Evolutionary conservation across 2,888 invertebrate species (phyloP).

Genomic region (Dynastes tityus): DNA sequence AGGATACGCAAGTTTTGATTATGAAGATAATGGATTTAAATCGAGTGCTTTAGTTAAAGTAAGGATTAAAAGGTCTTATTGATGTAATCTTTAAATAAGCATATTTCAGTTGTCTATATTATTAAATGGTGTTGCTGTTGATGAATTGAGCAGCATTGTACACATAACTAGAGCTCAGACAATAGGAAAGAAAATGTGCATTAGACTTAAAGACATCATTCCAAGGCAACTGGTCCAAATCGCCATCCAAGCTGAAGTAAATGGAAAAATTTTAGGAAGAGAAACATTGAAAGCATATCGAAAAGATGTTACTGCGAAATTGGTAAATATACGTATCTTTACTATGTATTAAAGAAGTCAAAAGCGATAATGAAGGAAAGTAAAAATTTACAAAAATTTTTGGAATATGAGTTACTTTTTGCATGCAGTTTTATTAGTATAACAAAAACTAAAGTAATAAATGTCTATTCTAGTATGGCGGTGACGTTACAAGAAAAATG

Average conservation of each 20-base stretch:
- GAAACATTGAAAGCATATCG: conserved; percentile 89
- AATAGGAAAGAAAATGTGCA: conserved; percentile 80
- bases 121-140: conserved; percentile 86
- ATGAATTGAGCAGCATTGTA: conserved; percentile 88
- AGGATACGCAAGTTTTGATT: conserved; percentile 97
- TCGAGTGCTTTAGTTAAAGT: conserved; percentile 85
- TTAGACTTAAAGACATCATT: conserved; percentile 86
- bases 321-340: conserved; percentile 75
- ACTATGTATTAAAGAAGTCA: no score
- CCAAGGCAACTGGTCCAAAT: conserved; percentile 92
- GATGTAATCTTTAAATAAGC: conserved; percentile 18
- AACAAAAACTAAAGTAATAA: conserved; percentile 1
- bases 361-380: neutral
- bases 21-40: conserved; percentile 90
- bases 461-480: conserved; percentile 82
- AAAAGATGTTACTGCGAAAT: conserved; percentile 95
- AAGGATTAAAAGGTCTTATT: conserved; percentile 56
- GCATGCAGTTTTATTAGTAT: no score
- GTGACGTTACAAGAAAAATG: conserved; percentile 90
- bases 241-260: conserved; percentile 88
- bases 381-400: no score
- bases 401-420: no score
- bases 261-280: conserved; percentile 85
- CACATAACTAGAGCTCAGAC: conserved; percentile 80
- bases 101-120: conserved; percentile 79